A percentile compares a stretch with the other conserved stretches of the same genome.
phyloP scores from a whole-genome alignment of 2,888 invertebrate species.

The Drymonia ruficornis region DNA sequence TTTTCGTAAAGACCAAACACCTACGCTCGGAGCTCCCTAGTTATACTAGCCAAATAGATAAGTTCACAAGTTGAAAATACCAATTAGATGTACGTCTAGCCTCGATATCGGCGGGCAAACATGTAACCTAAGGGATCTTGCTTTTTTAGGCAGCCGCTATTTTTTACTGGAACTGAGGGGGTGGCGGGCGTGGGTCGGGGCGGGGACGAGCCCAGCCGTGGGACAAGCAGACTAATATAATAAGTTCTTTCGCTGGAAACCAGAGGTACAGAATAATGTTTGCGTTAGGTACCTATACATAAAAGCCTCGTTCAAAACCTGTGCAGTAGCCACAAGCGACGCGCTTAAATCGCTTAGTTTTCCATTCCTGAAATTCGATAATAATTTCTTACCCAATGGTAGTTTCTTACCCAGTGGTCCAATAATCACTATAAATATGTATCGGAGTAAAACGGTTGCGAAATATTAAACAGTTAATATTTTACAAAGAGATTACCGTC shows the following conservation, averaged over 20 bases:
- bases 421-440: neutral
- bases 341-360: neutral
- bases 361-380: neutral
- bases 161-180: slow-evolving; percentile 23
- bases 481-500: neutral
- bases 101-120: slow-evolving; percentile 28
- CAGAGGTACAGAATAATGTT: slow-evolving; percentile 30
- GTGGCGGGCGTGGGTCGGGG: slow-evolving; percentile 9
- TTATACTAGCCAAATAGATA: slow-evolving; percentile 12
- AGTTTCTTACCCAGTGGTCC: no score
- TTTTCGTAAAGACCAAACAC: no score
- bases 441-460: neutral
- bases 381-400: neutral
- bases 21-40: neutral
- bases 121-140: slow-evolving; percentile 25
- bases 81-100: slow-evolving; percentile 36
- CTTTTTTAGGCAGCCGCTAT: slow-evolving; percentile 24
- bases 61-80: slow-evolving; percentile 32
- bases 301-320: slow-evolving; percentile 7
- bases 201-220: slow-evolving; percentile 10
- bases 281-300: slow-evolving; percentile 15
- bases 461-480: neutral
- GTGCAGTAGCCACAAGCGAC: slow-evolving; percentile 7
- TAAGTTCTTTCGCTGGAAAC: slow-evolving; percentile 32
- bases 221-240: slow-evolving; percentile 35